Evolutionary conservation across 2,888 invertebrate genomes (phyloP).

Genomic region (Leuctra nigra): DNA sequence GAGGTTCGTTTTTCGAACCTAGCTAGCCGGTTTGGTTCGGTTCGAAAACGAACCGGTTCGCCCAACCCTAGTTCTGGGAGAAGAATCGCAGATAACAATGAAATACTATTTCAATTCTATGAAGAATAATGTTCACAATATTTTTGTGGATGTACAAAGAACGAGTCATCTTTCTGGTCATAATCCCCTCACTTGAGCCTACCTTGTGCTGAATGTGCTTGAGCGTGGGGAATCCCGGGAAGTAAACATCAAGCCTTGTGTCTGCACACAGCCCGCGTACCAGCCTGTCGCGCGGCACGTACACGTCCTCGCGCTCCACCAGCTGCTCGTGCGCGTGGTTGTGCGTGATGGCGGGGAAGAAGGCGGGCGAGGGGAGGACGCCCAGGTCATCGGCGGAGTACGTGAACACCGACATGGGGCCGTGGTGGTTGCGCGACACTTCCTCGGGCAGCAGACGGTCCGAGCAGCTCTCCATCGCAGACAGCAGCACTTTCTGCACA

Average conservation of each 20-base stretch:
- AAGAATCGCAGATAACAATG: no score
- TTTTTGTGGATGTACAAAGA: no score
- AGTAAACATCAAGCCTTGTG: slow-evolving; percentile 60
- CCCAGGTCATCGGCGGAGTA: slow-evolving; percentile 56
- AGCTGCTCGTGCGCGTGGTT: slow-evolving; percentile 49
- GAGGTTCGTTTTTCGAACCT: no score
- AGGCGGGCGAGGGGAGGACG: slow-evolving; percentile 45
- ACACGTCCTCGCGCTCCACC: slow-evolving; percentile 51
- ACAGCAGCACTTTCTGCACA: slow-evolving; percentile 56
- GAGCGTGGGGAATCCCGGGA: slow-evolving; percentile 90
- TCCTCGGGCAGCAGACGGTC: slow-evolving; percentile 62
- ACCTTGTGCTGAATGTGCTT: slow-evolving; percentile 75
- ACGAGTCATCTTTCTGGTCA: no score
- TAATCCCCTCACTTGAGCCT: no score
- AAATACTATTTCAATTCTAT: no score
- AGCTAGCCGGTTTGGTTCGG: no score
- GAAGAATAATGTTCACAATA: no score
- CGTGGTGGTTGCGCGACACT: slow-evolving; percentile 68
- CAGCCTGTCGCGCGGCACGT: slow-evolving; percentile 50
- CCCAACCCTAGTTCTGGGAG: no score
- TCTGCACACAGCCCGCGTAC: slow-evolving; percentile 65
- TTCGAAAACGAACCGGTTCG: no score
- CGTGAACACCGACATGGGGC: slow-evolving; percentile 78
- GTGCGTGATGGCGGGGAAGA: slow-evolving; percentile 53
- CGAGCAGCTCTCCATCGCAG: slow-evolving; percentile 68